Evolutionary conservation across 2,113 vertebrate genomes (phyloP), one percentile per base, ranked within the genome.

Genomic region (Regulus satrapa): DNA sequence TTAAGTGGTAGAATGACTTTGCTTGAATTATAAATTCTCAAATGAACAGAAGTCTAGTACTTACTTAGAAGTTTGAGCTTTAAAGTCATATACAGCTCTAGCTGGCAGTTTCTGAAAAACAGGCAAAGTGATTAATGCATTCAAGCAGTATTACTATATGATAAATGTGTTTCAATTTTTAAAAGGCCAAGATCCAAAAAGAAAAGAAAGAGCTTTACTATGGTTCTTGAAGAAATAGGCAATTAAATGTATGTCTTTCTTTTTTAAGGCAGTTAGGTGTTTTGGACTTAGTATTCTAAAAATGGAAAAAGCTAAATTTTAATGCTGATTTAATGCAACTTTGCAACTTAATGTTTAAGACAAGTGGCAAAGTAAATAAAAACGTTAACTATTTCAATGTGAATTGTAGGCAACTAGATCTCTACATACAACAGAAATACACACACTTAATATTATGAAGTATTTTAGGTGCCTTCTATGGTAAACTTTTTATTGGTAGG

Each of bases 1-100:
- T n/a, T 46, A 76, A 46, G 20, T 21, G 34, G 51, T 43, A 79
- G 13, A 72, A 72, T 5, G 59, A 32, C 16, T 49, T 61, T 51
- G 43, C 46, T 73, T 66, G 58, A 72, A 56, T 74, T 87, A 73
- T 0, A 1, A 56, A 61, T 89, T 85, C 71, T 94, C 71, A 92
- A 90, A 63, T 43, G 52, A 93, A 87, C 19, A 41, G 1, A 82
- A 86, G 25, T 69, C 46, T 72, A 66, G 76, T 98, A 99, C 99
- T 99, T 98, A 99, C 99, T 99, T 99, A 96, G 99, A 97, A 36
- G 99, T 98, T 96, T 99, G 99, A 97, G 99, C 99, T 98, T 99
- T 99, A 98, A 99, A 99, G 97, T 99, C 99, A 94, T 99, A 99
- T 93, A 99, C 98, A 97, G 99, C 99, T 98, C 98, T 98, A 91